Evolutionary conservation across 2,888 invertebrate species (phyloP), one percentile per base, ranked within the genome.

Genomic region (Stomorhina lunata): DNA sequence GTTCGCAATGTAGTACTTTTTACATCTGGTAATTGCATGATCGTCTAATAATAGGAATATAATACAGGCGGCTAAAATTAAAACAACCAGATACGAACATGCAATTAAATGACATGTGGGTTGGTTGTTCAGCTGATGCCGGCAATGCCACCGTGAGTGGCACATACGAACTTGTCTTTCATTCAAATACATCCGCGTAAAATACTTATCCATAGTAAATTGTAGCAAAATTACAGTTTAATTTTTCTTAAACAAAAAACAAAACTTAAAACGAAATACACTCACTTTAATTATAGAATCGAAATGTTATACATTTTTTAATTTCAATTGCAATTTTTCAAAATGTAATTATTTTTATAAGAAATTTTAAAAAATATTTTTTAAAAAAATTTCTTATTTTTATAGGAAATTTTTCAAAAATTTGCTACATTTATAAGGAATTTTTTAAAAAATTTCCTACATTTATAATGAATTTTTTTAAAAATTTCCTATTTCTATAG

Each of bases 101-200:
- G 71, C 53, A 82, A 79, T 79, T 82, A 79, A 48, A 66, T 79
- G 79, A 71, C 82, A 79, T 79, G 79, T 82, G 69, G 69, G 63
- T 37, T 69, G 68, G 32, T 63, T n/a, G n/a, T 68, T 40, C 40
- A 66, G 50, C 48, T 59, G 45, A 22, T 66, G 71, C 65, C 50
- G 65, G 34, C 48, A 61, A 32, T 69, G 43, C 43, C 68, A 77
- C 27, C 45, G 37, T 57, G 45, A 12, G 9, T 25, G 32, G 76
- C n/a, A 48, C 17, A 3, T 43, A 43, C 2, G 2, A n/a, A 15
- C 15, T 43, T 43, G 29, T n/a, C 17, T n/a, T n/a, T n/a, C n/a
- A n/a, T 48, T 7, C 9, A 17, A 9, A 48, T 5, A 20, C 9
- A 32, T 22, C 6, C 6, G 48, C 17, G 6, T 15, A 7, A 20